Evolutionary conservation across 2,888 invertebrate genomes (phyloP), one percentile per base, ranked within the genome.

Genomic region (Caradrina clavipalpis): DNA sequence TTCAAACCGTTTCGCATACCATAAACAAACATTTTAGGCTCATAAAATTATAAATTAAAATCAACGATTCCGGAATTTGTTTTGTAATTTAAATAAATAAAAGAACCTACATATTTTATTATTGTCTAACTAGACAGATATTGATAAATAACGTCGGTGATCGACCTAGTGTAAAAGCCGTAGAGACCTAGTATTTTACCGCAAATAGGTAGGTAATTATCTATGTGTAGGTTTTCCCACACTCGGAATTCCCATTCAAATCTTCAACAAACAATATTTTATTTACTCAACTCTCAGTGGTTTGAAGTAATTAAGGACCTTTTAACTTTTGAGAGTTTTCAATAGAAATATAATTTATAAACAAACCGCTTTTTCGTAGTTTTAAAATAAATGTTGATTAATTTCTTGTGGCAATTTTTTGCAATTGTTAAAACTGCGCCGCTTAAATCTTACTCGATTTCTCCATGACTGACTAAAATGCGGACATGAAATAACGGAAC

Each of bases 201-300:
- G 61, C 47, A 68, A 54, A 35, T 47, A 19, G 19, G 2, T 22
- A 21, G 10, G 22, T 21, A 50, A 8, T 6, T 47, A 51, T 35
- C 13, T 11, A 49, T n/a, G 8, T 54, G 21, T 53, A 51, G 69
- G 76, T 76, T 83, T 80, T 74, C 61, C 83, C 78, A 72, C 58
- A 49, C 51, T 68, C 17, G 80, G 74, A 71, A 64, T 71, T 80
- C 54, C 80, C 81, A 59, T 55, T 56, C 11, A 77, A 77, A 74
- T 59, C 15, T 56, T 66, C 21, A 31, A 50, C 31, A 57, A 56
- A 65, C 42, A 65, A 45, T 59, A n/a, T n/a, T 58, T 57, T 74
- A 51, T 78, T 67, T 60, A 54, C 60, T 64, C 22, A 66, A 62
- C 53, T 72, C 67, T 72, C 19, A 10, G 57, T 54, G 61, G 56